These are phyloP conservation scores for Numenius arquata DNA, from an alignment of 2,113 vertebrate genomes.

Conservation along the genomic window DNA sequence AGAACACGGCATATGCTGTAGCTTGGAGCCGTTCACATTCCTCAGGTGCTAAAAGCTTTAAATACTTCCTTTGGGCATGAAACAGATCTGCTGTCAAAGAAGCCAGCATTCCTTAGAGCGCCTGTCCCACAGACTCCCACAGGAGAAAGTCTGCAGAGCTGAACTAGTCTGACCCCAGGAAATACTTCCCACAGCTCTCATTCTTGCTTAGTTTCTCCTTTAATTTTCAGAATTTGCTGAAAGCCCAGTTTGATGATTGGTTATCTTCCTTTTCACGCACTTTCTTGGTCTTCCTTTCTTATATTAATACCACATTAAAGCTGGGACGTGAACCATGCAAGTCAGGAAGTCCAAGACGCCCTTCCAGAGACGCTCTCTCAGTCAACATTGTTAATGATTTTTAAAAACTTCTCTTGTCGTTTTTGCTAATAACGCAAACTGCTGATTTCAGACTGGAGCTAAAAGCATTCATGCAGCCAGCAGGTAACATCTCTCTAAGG, in stretches of 20 bases:
- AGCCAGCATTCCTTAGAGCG: conserved; percentile 31
- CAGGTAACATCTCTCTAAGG: neutral
- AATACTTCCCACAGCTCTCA: conserved; percentile 12
- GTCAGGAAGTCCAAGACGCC: neutral
- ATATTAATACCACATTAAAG: conserved; percentile 18
- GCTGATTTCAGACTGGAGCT: neutral
- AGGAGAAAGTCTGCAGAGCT: conserved; percentile 15
- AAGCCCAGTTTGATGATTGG: neutral
- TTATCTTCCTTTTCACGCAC: neutral
- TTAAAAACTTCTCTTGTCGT: neutral
- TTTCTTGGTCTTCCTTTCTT: neutral
- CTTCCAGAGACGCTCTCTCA: neutral
- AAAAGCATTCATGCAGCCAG: neutral
- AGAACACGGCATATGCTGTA: neutral
- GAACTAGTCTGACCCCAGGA: conserved; percentile 59
- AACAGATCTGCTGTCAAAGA: conserved; percentile 34
- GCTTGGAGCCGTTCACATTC: conserved; percentile 35
- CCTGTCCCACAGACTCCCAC: conserved; percentile 31
- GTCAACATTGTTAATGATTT: neutral
- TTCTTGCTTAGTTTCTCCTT: conserved; percentile 6
- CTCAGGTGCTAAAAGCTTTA: conserved; percentile 51
- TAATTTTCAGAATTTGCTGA: neutral
- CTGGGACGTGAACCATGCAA: neutral
- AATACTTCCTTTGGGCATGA: conserved; percentile 57
- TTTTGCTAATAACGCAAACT: neutral